Percentiles rank a stretch among this genome's conserved stretches.
Evolutionary conservation across 2,888 invertebrate genomes (phyloP).

Genomic region (Busseola fusca): DNA sequence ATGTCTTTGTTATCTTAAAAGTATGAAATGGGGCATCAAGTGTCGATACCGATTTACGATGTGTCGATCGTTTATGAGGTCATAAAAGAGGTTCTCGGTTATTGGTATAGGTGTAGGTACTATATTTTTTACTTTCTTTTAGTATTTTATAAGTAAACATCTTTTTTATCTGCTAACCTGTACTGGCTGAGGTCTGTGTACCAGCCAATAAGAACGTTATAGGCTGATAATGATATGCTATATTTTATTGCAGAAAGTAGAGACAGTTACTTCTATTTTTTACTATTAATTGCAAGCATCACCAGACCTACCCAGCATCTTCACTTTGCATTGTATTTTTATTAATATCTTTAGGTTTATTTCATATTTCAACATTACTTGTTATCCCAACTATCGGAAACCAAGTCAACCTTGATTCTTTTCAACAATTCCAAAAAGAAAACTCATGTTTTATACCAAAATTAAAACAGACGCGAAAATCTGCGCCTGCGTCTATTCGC

Average conservation of each 20-base stretch:
- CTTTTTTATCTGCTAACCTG: not conserved
- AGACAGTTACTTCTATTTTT: not conserved
- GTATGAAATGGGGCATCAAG: slow-evolving; percentile 63
- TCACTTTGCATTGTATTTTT: not conserved
- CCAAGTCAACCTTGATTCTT: slow-evolving; percentile 7
- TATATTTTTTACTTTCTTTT: slow-evolving; percentile 40
- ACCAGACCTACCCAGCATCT: not conserved
- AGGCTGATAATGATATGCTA: not conserved
- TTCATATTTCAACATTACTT: not conserved
- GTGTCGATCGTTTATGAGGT: slow-evolving; percentile 61
- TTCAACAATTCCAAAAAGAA: slow-evolving; percentile 26
- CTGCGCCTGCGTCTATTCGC: slow-evolving; percentile 66
- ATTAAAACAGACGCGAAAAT: slow-evolving; percentile 55
- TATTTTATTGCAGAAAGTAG: slow-evolving; percentile 12
- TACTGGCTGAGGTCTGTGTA: not conserved
- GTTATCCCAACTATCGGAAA: not conserved
- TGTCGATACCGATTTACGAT: slow-evolving; percentile 62
- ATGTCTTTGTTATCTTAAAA: slow-evolving; percentile 66
- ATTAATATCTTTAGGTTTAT: not conserved
- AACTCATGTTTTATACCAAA: slow-evolving; percentile 35
- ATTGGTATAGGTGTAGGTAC: slow-evolving; percentile 30
- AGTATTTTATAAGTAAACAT: slow-evolving; percentile 48
- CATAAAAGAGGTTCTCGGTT: slow-evolving; percentile 57
- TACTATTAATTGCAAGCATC: not conserved
- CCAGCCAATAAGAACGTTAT: not conserved